Conservation (phyloP, 2,113 vertebrate species). For the Mormyrus iriodes region DNA sequence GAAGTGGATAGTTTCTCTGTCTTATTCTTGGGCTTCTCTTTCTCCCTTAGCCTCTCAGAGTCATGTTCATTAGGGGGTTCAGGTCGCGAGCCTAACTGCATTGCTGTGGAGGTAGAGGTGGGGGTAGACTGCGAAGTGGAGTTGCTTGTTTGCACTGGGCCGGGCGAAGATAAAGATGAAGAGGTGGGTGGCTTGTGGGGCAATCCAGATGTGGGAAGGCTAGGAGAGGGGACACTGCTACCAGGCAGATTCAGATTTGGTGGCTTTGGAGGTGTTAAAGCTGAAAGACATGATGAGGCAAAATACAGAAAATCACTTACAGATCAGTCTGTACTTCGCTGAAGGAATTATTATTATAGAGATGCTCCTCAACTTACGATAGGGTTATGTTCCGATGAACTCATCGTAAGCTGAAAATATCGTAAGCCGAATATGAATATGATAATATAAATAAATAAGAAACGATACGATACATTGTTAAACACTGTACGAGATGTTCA, state of each 20-base stretch:
- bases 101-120: conserved; percentile 41
- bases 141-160: conserved; percentile 75
- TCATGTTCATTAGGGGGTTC: conserved; percentile 43
- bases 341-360: neutral
- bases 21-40: conserved; percentile 69
- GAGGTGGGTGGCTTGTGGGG: conserved; percentile 71
- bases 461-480: neutral
- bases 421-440: neutral
- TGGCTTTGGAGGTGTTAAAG: conserved; percentile 98
- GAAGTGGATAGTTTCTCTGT: conserved; percentile 46
- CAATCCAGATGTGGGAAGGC: conserved; percentile 78
- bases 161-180: conserved; percentile 74
- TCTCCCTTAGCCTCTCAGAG: conserved; percentile 67
- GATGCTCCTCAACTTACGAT: neutral
- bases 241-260: conserved; percentile 88
- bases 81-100: conserved; percentile 24
- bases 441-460: neutral
- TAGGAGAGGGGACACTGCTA: conserved; percentile 73
- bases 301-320: conserved; percentile 59
- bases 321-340: neutral
- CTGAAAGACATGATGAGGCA: conserved; percentile 68
- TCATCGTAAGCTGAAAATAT: neutral
- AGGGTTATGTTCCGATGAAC: too few species aligned
- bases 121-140: conserved; percentile 69
- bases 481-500: neutral